These are phyloP conservation scores for Saccostrea echinata DNA, from an alignment of 1,140 invertebrate genomes.

Conservation along the genomic window DNA sequence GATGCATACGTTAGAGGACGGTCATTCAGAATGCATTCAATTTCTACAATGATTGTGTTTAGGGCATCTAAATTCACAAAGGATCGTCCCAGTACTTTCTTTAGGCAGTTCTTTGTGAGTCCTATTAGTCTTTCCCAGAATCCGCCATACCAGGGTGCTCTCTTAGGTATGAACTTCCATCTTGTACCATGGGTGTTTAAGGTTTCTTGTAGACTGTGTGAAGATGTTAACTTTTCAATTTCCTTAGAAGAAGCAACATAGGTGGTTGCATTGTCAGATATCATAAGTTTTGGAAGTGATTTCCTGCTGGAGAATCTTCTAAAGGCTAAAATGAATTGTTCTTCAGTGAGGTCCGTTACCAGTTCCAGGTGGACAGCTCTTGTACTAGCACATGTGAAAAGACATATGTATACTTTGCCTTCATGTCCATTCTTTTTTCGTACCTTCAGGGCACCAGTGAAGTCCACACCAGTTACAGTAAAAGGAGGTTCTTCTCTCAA, in stretches of 20 bases:
- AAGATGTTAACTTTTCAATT: neutral
- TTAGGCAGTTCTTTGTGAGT: slow-evolving; percentile 26
- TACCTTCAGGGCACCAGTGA: no score
- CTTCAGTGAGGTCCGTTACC: slow-evolving; percentile 38
- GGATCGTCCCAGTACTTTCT: no score
- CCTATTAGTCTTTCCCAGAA: slow-evolving; percentile 45
- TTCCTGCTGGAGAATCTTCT: slow-evolving; percentile 45
- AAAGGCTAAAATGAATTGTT: slow-evolving; percentile 52
- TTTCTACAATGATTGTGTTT: no score
- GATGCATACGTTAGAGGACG: no score
- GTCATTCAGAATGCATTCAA: no score
- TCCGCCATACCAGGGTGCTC: slow-evolving; percentile 44
- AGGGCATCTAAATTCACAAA: no score
- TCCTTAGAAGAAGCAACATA: slow-evolving; percentile 28
- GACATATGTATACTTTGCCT: no score
- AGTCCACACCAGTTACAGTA: slow-evolving; percentile 54
- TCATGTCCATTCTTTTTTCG: no score
- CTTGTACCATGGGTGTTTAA: neutral
- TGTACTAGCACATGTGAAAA: slow-evolving; percentile 53
- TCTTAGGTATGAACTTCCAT: slow-evolving; percentile 44
- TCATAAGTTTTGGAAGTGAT: slow-evolving; percentile 44
- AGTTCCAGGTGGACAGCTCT: slow-evolving; percentile 50
- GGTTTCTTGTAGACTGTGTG: neutral
- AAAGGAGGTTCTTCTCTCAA: slow-evolving; percentile 27
- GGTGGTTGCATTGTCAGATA: slow-evolving; percentile 53